Conservation (phyloP, 1,140 invertebrate species). For the Cherax destructor region DNA sequence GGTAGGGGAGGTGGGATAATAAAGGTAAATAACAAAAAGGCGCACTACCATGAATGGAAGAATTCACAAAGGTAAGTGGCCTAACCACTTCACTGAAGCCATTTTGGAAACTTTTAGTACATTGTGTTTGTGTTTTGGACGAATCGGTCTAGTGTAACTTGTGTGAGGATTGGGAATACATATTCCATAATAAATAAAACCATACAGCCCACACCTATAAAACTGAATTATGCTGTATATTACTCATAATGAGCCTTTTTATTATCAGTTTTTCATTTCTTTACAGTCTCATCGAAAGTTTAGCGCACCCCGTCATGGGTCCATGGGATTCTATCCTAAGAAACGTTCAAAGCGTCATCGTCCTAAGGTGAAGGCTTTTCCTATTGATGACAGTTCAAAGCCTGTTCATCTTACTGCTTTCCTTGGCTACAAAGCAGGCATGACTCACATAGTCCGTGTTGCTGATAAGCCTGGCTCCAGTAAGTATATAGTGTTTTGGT, state of each 20-base stretch:
- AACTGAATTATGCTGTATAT: background rate
- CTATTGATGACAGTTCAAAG: slow-evolving; percentile 97
- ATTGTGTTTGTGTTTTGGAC: background rate
- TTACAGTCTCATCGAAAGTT: slow-evolving; percentile 99
- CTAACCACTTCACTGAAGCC: background rate
- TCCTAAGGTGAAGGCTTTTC: slow-evolving; percentile 99
- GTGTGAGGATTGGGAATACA: background rate
- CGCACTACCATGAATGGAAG: too few species aligned
- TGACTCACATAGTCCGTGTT: slow-evolving; percentile 99
- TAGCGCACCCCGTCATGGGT: slow-evolving; percentile 98
- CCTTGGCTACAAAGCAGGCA: slow-evolving; percentile 99
- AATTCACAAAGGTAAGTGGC: too few species aligned
- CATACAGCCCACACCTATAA: background rate
- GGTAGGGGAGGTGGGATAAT: too few species aligned
- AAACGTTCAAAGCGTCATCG: slow-evolving; percentile 96
- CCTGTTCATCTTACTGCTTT: slow-evolving; percentile 99
- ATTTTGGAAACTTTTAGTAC: background rate
- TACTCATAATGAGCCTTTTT: background rate
- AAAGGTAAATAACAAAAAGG: too few species aligned
- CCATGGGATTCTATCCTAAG: slow-evolving; percentile 99
- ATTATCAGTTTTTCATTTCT: slow-evolving; percentile 32
- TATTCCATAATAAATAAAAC: slow-evolving; percentile 2
- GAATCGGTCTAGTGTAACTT: background rate
- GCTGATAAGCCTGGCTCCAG: slow-evolving; percentile 99
- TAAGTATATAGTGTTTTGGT: slow-evolving; percentile 79